Evolutionary conservation across 2,113 vertebrate genomes (phyloP), one percentile per base, ranked within the genome.

Genomic region (Argyrosomus japonicus): DNA sequence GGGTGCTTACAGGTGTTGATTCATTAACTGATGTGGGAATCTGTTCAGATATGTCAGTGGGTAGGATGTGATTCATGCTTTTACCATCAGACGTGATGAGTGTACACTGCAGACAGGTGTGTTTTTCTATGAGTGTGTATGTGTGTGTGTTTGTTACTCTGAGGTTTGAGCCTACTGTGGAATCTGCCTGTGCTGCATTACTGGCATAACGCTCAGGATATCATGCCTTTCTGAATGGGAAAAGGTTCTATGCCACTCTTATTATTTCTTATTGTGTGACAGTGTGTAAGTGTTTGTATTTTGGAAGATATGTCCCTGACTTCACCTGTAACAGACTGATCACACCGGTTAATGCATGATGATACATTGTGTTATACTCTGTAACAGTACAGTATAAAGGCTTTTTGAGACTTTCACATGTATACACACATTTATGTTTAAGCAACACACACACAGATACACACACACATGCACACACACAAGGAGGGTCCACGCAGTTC

Each of bases 181-280:
- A 93, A 92, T 93, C 87, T 77, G 87, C 89, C 88, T 85, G 43
- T 29, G 40, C 88, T 64, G 83, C 89, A 90, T 92, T 85, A 91
- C 75, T 87, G 87, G 73, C 70, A 89, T 87, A 21, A 85, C 84
- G 68, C 70, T 60, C 14, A 2, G 12, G 21, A 50, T 43, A 7
- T 61, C 21, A 40, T 79, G 58, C 6, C 14, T 64, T 82, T 32
- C 60, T 74, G 18, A 25, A n/a, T 45, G 27, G 27, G 51, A 62
- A 63, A 19, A 65, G 1, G 1, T 6, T 25, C 17, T 62, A 18
- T 48, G 1, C 40, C 5, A 12, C 21, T 45, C 23, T 17, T 57
- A 19, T 60, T 18, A 47, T 11, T 54, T 40, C 36, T 47, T 47
- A 15, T 47, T 14, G 53, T 53, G 43, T 70, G 17, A 53, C 25